Conservation (phyloP, 2,888 invertebrate species). For the Podotricha telesiphe region DNA sequence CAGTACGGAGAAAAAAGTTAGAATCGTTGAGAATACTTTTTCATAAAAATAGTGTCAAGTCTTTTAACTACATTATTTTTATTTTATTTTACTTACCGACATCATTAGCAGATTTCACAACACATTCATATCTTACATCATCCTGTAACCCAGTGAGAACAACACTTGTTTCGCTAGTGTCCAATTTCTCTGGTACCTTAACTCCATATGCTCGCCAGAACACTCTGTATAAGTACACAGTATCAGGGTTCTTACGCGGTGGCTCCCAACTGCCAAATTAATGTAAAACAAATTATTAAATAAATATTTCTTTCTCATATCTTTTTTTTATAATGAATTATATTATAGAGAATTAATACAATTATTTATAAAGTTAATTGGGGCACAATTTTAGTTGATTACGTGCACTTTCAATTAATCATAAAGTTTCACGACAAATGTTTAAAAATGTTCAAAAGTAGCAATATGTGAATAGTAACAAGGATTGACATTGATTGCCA, state of each 20-base stretch:
- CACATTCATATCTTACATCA: constrained; percentile 90
- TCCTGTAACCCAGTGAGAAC: constrained; percentile 88
- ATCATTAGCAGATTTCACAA: constrained; percentile 92
- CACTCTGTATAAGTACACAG: constrained; percentile 92
- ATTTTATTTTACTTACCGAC: constrained; percentile 76
- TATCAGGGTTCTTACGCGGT: constrained; percentile 91
- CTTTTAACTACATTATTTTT: background rate
- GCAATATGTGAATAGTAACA: background rate
- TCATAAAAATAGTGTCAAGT: background rate
- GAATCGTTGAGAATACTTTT: too few relatives aligned
- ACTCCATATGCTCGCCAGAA: constrained; percentile 89
- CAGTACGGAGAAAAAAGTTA: too few relatives aligned
- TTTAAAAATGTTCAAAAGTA: too few relatives aligned
- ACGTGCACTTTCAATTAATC: too few relatives aligned
- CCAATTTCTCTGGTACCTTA: constrained; percentile 86
- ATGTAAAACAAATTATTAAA: background rate
- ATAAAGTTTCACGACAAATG: too few relatives aligned
- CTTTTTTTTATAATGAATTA: too few relatives aligned
- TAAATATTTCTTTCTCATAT: too few relatives aligned
- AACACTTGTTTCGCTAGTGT: constrained; percentile 88
- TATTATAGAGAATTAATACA: too few relatives aligned
- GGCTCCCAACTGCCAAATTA: constrained; percentile 86
- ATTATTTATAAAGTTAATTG: too few relatives aligned
- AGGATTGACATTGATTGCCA: background rate
- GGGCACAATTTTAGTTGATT: too few relatives aligned